These are phyloP conservation scores for Perca flavescens DNA, from an alignment of 2,113 vertebrate species.

Conservation along the genomic window DNA sequence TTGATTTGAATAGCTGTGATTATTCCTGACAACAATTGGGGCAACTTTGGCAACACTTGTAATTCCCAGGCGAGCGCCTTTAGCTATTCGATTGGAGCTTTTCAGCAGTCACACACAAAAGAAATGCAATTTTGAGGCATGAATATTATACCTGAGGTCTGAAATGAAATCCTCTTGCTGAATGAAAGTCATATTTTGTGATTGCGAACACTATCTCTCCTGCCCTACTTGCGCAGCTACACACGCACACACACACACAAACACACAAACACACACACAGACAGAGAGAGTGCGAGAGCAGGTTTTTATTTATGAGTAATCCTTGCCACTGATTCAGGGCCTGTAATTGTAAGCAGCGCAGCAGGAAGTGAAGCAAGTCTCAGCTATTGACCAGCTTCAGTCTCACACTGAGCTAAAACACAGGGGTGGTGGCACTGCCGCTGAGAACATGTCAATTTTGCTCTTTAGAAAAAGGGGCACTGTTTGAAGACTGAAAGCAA, in stretches of 20 bases:
- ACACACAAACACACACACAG: not conserved
- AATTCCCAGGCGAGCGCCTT: constrained; percentile 52
- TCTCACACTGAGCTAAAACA: constrained; percentile 71
- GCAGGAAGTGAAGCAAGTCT: constrained; percentile 74
- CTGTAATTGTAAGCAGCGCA: constrained; percentile 76
- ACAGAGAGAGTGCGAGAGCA: constrained; percentile 2
- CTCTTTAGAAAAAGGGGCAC: constrained; percentile 82
- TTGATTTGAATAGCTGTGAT: constrained; percentile 57
- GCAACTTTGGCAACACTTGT: constrained; percentile 48
- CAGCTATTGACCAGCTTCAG: constrained; percentile 69
- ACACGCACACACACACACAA: constrained; percentile 28
- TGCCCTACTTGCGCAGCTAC: not conserved
- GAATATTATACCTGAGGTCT: constrained; percentile 67
- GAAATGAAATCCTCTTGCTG: constrained; percentile 64
- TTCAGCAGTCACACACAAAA: constrained; percentile 59
- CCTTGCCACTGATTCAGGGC: constrained; percentile 57
- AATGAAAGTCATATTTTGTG: constrained; percentile 66
- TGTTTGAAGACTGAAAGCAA: constrained; percentile 79
- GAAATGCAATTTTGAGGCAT: constrained; percentile 63
- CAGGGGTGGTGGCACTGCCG: constrained; percentile 71
- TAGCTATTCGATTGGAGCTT: constrained; percentile 48
- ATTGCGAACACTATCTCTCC: constrained; percentile 45
- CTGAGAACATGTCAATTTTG: constrained; percentile 81
- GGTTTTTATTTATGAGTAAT: constrained; percentile 63
- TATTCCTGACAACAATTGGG: constrained; percentile 52